Evolutionary conservation across 1,140 invertebrate genomes (phyloP).

Genomic region (Mamestra configurata): DNA sequence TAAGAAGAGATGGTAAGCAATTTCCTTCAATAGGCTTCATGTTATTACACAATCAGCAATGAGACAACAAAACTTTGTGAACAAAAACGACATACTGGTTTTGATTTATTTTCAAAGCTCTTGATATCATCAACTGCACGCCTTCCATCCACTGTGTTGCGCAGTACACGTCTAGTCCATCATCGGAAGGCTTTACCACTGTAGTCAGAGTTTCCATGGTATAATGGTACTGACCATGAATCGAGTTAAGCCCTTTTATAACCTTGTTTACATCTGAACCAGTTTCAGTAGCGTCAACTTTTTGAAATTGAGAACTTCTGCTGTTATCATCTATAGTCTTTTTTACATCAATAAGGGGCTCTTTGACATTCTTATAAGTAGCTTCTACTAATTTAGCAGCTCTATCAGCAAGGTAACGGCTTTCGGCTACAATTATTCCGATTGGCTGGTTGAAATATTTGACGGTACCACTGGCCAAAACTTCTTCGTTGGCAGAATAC

Average conservation of each 20-base stretch:
- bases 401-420: conserved; percentile 88
- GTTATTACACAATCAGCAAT: background rate
- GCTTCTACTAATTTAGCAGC: conserved; percentile 91
- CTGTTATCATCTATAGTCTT: background rate
- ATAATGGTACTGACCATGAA: conserved; percentile 42
- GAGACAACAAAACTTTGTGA: background rate
- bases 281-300: background rate
- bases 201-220: conserved; percentile 32
- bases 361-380: conserved; percentile 58
- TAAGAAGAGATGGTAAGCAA: too few species aligned
- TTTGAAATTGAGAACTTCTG: background rate
- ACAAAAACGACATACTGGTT: background rate
- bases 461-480: conserved; percentile 86
- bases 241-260: conserved; percentile 9
- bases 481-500: conserved; percentile 79
- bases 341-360: conserved; percentile 21
- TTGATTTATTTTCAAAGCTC: conserved; percentile 36
- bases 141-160: conserved; percentile 39
- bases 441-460: conserved; percentile 91
- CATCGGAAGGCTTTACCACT: conserved; percentile 35
- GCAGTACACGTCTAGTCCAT: conserved; percentile 36
- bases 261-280: background rate
- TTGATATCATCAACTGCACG: conserved; percentile 43
- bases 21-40: background rate
- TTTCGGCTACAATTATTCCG: conserved; percentile 91